These are phyloP conservation scores for Nomada lathburiana DNA, from an alignment of 2,888 invertebrate species.

Conservation along the genomic window DNA sequence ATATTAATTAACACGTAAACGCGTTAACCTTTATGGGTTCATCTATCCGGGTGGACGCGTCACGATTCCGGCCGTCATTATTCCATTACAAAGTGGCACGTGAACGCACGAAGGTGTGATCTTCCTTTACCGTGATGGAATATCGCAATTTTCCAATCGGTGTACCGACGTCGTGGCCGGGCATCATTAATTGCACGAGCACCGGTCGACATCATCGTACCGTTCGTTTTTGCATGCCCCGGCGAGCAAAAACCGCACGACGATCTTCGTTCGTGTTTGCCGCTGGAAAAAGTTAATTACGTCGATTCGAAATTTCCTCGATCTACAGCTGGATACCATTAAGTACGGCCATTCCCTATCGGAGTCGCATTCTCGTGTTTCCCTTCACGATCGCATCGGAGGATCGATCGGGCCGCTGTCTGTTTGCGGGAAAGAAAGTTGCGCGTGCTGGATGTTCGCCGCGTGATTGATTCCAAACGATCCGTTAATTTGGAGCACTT, in stretches of 20 bases:
- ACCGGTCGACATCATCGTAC: constrained; percentile 37
- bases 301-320: constrained; percentile 66
- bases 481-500: not conserved
- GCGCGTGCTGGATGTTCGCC: constrained; percentile 6
- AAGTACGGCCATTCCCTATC: constrained; percentile 39
- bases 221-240: constrained; percentile 49
- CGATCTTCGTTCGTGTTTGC: constrained; percentile 55
- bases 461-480: constrained; percentile 35
- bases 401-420: constrained; percentile 39
- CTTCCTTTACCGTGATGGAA: constrained; percentile 57
- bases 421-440: constrained; percentile 28
- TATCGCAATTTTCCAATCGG: constrained; percentile 51
- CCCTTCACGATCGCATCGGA: constrained; percentile 31
- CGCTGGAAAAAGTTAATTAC: constrained; percentile 69
- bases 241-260: constrained; percentile 43
- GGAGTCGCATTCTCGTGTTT: constrained; percentile 37
- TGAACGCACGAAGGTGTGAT: constrained; percentile 6
- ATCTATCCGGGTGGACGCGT: constrained; percentile 16
- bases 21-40: constrained; percentile 38
- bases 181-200: constrained; percentile 69
- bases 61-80: constrained; percentile 10
- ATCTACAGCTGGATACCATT: constrained; percentile 45
- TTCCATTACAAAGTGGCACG: constrained; percentile 4
- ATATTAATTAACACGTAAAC: constrained; percentile 55
- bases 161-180: constrained; percentile 4